Evolutionary conservation across 2,797 vertebrate genomes (phyloP), one percentile per base, ranked within the genome.

Genomic region (Galagoides demidoff): DNA sequence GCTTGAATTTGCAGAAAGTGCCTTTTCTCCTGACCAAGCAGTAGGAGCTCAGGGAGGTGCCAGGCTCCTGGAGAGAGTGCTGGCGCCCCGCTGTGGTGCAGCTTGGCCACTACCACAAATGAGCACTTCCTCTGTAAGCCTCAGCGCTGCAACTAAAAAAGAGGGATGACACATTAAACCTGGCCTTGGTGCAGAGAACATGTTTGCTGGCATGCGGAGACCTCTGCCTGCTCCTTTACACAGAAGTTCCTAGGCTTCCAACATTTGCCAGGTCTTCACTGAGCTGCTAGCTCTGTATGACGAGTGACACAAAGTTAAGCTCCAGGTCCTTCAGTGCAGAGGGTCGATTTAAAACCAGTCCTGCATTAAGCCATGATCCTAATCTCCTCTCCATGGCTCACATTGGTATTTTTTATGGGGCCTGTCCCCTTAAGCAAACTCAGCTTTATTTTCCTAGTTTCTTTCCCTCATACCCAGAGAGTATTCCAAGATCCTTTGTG

Each of bases 41-140:
- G 7, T 5, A 22, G 45, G 7, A 4, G 3, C 13, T 63, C 7
- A 5, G 19, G 45, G 20, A 25, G 25, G 73, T 5, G 7, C 52
- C 8, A 31, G 25, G 31, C 43, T 16, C 68, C 70, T 52, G 34
- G 70, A 82, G 93, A 95, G 84, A 81, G 81, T 25, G 59, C 66
- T 96, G 95, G 96, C 34, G 79, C 96, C 96, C 43, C 73, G 1
- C 71, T 81, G 96, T 94, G 96, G 95, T 64, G n/a, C 8, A 34
- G 6, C 1, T 17, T 23, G 16, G 55, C 27, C 49, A 92, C 10
- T 94, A 83, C 70, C 49, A 27, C 20, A 31, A 37, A 4, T 4
- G 29, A 52, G 12, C 6, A n/a, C 23, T 31, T 63, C 55, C n/a
- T 66, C 45, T 31, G 2, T 43, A 61, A 43, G 31, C 23, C 22